phyloP scores from a whole-genome alignment of 2,113 vertebrate species.

The Scortum barcoo region DNA sequence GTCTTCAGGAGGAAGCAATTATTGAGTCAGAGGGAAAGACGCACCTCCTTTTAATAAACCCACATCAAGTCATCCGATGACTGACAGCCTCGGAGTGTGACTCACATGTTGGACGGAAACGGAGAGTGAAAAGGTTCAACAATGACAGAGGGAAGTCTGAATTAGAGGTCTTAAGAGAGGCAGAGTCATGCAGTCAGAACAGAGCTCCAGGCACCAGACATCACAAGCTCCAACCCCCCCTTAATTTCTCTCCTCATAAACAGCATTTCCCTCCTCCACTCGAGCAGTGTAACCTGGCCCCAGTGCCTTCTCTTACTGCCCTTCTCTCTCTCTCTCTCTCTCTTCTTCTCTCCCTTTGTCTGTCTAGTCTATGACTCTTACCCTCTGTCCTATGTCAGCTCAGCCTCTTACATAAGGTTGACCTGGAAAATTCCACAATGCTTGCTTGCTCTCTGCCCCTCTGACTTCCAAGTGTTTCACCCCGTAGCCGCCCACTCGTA shows the following conservation, averaged over 20 bases:
- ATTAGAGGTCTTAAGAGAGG: conserved; percentile 39
- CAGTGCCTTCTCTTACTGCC: conserved; percentile 13
- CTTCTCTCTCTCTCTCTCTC: conserved; percentile 12
- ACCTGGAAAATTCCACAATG: conserved; percentile 79
- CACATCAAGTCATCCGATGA: conserved; percentile 69
- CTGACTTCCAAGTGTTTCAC: conserved; percentile 58
- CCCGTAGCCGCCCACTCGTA: conserved; percentile 66
- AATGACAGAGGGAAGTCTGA: conserved; percentile 29
- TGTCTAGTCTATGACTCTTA: conserved; percentile 38
- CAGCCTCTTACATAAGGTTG: conserved; percentile 74
- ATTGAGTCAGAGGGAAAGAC: conserved; percentile 78
- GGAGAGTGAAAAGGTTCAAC: conserved; percentile 48
- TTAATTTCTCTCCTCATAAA: conserved; percentile 51
- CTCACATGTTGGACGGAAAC: conserved; percentile 59
- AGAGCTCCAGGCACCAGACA: conserved; percentile 40
- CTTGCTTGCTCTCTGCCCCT: conserved; percentile 42
- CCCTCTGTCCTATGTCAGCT: conserved; percentile 49
- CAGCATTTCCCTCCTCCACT: conserved; percentile 31
- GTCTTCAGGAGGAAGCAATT: conserved; percentile 76
- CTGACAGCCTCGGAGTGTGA: conserved; percentile 71
- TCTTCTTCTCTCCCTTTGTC: conserved; percentile 8
- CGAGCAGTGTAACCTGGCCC: not conserved
- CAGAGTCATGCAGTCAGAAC: conserved; percentile 36
- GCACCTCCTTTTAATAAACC: conserved; percentile 75
- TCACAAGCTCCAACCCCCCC: conserved; percentile 31